Base-by-base conservation (phyloP, 2,797 vertebrate genomes). In the Scleropages formosus region DNA sequence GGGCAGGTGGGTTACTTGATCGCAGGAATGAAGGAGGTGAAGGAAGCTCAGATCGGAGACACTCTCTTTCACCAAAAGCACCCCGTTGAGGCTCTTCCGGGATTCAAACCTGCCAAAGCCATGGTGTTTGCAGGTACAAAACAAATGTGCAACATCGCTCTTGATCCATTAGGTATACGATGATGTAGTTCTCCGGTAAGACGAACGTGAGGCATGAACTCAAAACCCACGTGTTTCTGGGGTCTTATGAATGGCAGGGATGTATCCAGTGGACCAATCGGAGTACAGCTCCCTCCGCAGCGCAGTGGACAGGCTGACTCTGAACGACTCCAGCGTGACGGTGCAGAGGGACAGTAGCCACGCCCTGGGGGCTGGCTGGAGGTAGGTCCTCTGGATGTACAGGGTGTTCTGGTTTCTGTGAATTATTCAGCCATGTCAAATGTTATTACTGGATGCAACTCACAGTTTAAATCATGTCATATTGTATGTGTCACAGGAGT, bases 11-110 rank as follows among this genome's bases (percentile, higher is more conserved):
- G 98, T 78, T 99, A 96, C 83, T 77, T 99, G 60, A 87, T 96
- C 79, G 93, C 96, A 80, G 98, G 98, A 76, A 99, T 99, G 96
- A 98, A 96, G 88, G 94, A 96, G 15, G 94, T 98, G 83, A 95
- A 95, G 51, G 98, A 99, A 88, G 96, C 96, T 61, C 97, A 99
- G 94, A 94, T 98, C 85, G 97, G 98, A 82, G 98, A 99, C 87
- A 99, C 97, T 0, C 88, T 99, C 15, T 93, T 92, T 89, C 92
- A 89, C 78, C 93, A 93, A 77, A 94, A 95, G 12, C 93, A 93
- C 78, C 94, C 95, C 1, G 96, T 98, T 82, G 91, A 96, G 51
- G 87, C 96, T 73, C 91, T 98, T 70, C 94, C 95, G 18, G 97
- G 98, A 61, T 99, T 99, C 82, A 96, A 96, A 86, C 94, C 95